Conservation (phyloP, 2,797 vertebrate species). For the Cuculus canorus region DNA sequence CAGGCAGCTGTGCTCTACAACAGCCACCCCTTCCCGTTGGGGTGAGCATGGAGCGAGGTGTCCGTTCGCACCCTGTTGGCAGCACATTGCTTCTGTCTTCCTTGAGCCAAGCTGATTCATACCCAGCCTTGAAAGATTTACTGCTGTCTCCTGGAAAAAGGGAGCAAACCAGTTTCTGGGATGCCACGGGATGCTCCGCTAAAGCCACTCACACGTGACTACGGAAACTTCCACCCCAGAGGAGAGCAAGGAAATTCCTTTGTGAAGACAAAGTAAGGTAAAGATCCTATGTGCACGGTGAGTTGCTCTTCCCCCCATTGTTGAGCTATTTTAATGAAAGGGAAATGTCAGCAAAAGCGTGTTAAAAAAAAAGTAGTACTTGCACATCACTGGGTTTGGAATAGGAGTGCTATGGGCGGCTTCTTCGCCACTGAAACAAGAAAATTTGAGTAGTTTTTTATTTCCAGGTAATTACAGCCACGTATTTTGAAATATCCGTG, state of each 20-base stretch:
- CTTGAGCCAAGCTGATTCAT: not conserved
- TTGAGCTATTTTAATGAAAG: slow-evolving; percentile 27
- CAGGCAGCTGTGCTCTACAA: fast-evolving
- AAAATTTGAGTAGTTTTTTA: not conserved
- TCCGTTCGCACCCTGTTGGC: not conserved
- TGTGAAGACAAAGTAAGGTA: not conserved
- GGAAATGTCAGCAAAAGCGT: slow-evolving; percentile 46
- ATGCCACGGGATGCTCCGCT: not conserved
- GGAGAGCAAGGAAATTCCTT: slow-evolving; percentile 38
- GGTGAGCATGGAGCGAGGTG: fast-evolving
- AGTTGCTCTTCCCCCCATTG: slow-evolving; percentile 26
- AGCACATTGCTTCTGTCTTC: not conserved
- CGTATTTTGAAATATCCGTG: not conserved
- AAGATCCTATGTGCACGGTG: not conserved
- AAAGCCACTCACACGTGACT: not conserved
- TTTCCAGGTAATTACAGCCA: not conserved
- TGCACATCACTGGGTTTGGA: not conserved
- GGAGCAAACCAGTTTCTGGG: not conserved
- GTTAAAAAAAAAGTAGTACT: not conserved
- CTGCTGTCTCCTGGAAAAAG: not conserved
- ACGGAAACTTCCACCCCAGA: not conserved
- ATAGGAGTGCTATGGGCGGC: not conserved
- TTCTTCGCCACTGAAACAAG: not conserved
- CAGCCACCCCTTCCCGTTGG: fast-evolving
- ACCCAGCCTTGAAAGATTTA: not conserved